Base-by-base conservation (phyloP, 2,797 vertebrate species). In the Pempheris klunzingeri region DNA sequence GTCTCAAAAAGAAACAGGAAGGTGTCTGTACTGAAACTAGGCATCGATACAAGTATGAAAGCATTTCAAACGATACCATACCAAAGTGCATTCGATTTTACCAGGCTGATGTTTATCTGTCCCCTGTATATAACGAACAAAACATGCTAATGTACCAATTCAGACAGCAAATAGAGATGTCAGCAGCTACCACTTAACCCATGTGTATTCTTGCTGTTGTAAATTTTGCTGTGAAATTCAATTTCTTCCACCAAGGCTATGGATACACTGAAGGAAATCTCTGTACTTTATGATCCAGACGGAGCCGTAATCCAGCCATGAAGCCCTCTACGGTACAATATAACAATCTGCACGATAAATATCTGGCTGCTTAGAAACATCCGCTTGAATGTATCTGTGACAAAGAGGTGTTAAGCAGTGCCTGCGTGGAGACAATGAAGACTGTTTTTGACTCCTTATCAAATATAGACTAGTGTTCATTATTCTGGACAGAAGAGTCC, bases 281-380 rank as follows among this genome's bases (percentile, higher is more conserved):
- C 36, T 64, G 38, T 67, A 63, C 79, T 92, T 92, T 91, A 89
- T 78, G 87, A 86, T 86, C 76, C 85, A 72, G 73, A 71, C 71
- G 73, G 81, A 89, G 81, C 67, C 9, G 44, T 86, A 87, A 88
- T 83, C 85, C 77, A 90, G 74, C 82, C 68, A 71, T 81, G 78
- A 83, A 84, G 85, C 76, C 71, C 88, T 90, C 88, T 3, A 74
- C 18, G 77, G 89, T 89, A 52, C 83, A 91, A 86, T 91, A 88
- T 88, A 91, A 87, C 89, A 88, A 89, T 84, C 76, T 83, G 82
- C 80, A 70, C 86, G 73, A 81, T 88, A 92, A 88, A 93, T 88
- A 87, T 87, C 36, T 41, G 44, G 46, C 80, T 82, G 86, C 84
- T 83, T 89, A 84, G 82, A 88, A 89, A 89, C 84, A 88, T 89